Base-by-base conservation (phyloP, 2,797 vertebrate genomes). In the Pangasius djambal region DNA sequence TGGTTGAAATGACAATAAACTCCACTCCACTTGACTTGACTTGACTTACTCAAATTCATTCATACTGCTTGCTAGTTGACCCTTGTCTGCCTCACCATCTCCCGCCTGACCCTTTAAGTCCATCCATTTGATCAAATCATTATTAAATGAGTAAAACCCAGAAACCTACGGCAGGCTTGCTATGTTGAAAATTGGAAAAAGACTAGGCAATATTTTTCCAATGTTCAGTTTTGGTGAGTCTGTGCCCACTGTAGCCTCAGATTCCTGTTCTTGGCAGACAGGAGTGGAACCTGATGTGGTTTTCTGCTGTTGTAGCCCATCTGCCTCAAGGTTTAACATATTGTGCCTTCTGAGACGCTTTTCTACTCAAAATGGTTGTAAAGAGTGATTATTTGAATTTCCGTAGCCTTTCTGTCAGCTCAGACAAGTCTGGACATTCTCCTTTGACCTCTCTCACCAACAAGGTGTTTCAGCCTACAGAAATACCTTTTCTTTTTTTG, bases 91-190 rank as follows among this genome's bases (percentile, higher is more conserved):
- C 9, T 44, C 37, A 67, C 37, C 37, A 44, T 77, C 15, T 52
- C 15, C 6, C 7, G 20, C 44, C 50, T 84, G 40, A 25, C 37
- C 34, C 10, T 8, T 83, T 61, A 44, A 83, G 20, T 10, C 25
- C 13, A 79, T 79, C 13, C 34, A 7, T 55, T 79, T 55, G 91
- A 91, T 4, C 28, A 48, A 50, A 15, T 20, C 9, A 20, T 55
- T 78, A 78, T 55, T 31, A 57, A 37, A 57, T 12, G 31, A 34
- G 8, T 34, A 34, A 57, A 57, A 55, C 1, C 6, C 15, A 34
- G 50, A 57, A 55, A 79, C 4, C 40, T 75, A 22, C 70, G 20
- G 15, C 34, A 70, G 16, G 18, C 15, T 70, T 70, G 2, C 34
- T 37, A 75, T 6, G 15, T 37, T 37, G n/a, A 37, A 70, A 6